Percentiles rank a stretch among this genome's conserved stretches.
These are phyloP conservation scores for Apotomis turbidana DNA, from an alignment of 2,888 invertebrate genomes.

Conservation along the genomic window DNA sequence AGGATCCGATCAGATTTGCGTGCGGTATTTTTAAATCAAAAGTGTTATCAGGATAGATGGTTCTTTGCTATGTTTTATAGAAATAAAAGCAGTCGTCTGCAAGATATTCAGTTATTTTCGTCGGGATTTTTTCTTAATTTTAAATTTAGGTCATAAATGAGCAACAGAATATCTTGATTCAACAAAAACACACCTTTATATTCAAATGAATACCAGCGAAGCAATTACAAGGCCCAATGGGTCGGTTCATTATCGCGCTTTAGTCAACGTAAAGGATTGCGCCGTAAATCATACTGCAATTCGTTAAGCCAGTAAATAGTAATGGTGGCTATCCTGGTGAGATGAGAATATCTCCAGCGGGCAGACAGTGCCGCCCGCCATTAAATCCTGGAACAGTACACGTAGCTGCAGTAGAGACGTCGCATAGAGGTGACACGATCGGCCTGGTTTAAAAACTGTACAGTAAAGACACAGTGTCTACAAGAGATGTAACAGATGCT, in stretches of 20 bases:
- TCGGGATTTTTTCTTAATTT: too few species aligned
- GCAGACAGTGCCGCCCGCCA: constrained; percentile 57
- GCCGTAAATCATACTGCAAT: constrained; percentile 47
- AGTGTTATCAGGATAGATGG: too few species aligned
- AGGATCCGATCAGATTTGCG: too few species aligned
- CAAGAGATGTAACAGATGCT: too few species aligned
- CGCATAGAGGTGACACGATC: too few species aligned
- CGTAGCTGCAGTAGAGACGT: constrained; percentile 45
- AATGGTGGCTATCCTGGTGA: constrained; percentile 60
- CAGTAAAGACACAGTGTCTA: too few species aligned
- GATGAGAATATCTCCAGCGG: constrained; percentile 65
- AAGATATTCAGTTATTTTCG: too few species aligned
- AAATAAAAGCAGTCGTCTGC: too few species aligned
- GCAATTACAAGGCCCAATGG: constrained; percentile 23
- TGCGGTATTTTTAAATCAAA: too few species aligned
- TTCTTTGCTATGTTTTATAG: too few species aligned
- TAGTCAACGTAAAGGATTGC: constrained; percentile 25
- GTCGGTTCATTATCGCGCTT: constrained; percentile 25
- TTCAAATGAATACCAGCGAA: constrained; percentile 19
- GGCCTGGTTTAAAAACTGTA: too few species aligned
- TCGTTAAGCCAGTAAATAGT: constrained; percentile 61
- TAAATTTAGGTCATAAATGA: background rate
- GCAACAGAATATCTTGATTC: too few species aligned
- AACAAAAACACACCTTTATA: constrained; percentile 4
- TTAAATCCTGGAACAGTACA: constrained; percentile 58